These are phyloP conservation scores for Tamias sibiricus DNA, from an alignment of 2,113 vertebrate genomes.

Conservation along the genomic window DNA sequence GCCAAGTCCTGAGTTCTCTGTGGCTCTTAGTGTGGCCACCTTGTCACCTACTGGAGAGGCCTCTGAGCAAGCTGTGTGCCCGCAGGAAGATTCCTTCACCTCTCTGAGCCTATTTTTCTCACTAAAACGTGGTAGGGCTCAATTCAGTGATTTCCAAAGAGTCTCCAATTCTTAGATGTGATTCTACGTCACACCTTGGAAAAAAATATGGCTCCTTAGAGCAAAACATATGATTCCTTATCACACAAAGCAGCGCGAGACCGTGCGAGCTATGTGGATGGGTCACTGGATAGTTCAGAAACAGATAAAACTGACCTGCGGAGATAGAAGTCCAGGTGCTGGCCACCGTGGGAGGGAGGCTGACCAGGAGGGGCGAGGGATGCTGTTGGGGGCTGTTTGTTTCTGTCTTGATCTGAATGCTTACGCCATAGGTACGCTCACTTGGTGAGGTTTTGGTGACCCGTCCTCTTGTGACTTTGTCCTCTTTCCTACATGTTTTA, in stretches of 20 bases:
- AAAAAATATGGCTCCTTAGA: rapidly evolving
- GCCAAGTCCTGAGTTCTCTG: neutral
- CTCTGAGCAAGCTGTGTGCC: neutral
- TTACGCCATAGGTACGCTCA: neutral
- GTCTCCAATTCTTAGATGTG: neutral
- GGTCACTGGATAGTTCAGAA: neutral
- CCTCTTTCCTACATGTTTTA: neutral
- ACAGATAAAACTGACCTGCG: rapidly evolving
- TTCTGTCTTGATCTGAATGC: rapidly evolving
- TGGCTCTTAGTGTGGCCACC: too few relatives aligned
- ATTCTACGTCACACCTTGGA: neutral
- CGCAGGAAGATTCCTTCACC: neutral
- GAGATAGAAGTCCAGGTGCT: too few relatives aligned
- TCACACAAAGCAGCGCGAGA: too few relatives aligned
- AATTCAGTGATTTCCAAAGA: neutral
- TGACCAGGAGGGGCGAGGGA: rapidly evolving
- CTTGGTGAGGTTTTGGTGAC: neutral
- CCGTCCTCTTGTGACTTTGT: neutral
- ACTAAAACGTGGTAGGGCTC: neutral
- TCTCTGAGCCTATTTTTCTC: neutral
- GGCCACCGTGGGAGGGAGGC: neutral
- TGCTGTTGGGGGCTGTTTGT: rapidly evolving
- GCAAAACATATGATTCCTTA: too few relatives aligned
- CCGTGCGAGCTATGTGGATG: rapidly evolving
- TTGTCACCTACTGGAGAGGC: neutral